These are phyloP conservation scores for Oryzias javanicus DNA, from an alignment of 2,113 vertebrate genomes.

Conservation along the genomic window DNA sequence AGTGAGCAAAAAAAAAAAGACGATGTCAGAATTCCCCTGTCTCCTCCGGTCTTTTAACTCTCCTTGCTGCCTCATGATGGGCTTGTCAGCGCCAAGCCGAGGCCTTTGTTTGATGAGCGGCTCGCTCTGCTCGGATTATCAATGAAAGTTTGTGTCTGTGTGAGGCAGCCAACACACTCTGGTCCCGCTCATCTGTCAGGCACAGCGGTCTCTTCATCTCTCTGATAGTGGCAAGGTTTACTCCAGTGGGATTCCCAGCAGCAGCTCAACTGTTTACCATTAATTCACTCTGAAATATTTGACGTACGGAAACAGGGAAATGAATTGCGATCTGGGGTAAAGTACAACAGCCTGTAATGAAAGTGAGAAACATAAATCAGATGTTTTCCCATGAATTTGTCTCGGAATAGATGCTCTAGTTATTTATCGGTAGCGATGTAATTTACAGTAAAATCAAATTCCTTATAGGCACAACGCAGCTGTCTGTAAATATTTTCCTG, in stretches of 20 bases:
- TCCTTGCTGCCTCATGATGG: slow-evolving; percentile 64
- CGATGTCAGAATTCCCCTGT: slow-evolving; percentile 17
- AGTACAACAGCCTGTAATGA: slow-evolving; percentile 9
- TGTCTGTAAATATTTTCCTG: not conserved
- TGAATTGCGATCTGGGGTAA: slow-evolving; percentile 4
- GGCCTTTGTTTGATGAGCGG: slow-evolving; percentile 52
- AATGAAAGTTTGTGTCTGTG: slow-evolving; percentile 62
- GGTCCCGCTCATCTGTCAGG: slow-evolving; percentile 54
- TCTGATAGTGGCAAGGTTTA: slow-evolving; percentile 44
- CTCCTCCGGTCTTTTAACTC: slow-evolving; percentile 30
- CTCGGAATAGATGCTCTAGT: not conserved
- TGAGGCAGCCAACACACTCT: slow-evolving; percentile 38
- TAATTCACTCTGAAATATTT: slow-evolving; percentile 37
- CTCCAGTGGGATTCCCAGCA: slow-evolving; percentile 13
- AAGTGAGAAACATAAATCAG: slow-evolving; percentile 1
- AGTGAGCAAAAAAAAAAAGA: slow-evolving; percentile 21
- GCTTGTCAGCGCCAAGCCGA: slow-evolving; percentile 54
- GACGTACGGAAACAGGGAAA: not conserved
- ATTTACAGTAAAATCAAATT: not conserved
- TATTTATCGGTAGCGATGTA: slow-evolving; percentile 17
- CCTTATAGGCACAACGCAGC: not conserved
- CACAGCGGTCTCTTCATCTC: slow-evolving; percentile 36
- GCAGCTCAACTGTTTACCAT: slow-evolving; percentile 25
- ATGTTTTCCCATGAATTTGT: slow-evolving; percentile 10
- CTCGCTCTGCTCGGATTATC: slow-evolving; percentile 51